These are phyloP conservation scores for Panagrolaimus sp. DNA, from an alignment of 1,140 invertebrate genomes.

Conservation along the genomic window DNA sequence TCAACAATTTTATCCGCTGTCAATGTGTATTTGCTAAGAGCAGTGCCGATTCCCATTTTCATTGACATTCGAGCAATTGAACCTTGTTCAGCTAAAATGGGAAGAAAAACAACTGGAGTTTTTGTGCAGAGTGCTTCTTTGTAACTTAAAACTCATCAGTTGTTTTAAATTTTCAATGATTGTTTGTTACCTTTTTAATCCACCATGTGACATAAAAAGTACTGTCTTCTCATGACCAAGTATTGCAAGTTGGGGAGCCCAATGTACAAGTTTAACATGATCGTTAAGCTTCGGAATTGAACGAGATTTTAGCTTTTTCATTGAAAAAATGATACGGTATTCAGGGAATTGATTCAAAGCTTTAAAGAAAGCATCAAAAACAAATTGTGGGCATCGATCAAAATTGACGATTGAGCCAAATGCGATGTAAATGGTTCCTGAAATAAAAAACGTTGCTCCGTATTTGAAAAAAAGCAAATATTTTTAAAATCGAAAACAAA, in stretches of 20 bases:
- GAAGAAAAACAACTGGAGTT: slow-evolving; percentile 11
- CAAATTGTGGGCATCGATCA: background rate
- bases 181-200: slow-evolving; percentile 9
- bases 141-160: background rate
- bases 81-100: slow-evolving; percentile 14
- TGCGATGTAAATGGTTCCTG: slow-evolving; percentile 24
- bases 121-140: slow-evolving; percentile 16
- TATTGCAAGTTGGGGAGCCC: slow-evolving; percentile 15
- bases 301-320: background rate
- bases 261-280: slow-evolving; percentile 10
- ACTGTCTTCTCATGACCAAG: slow-evolving; percentile 10
- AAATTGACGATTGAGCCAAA: slow-evolving; percentile 9
- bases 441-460: background rate
- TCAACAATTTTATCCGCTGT: background rate
- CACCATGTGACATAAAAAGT: slow-evolving; percentile 7
- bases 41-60: slow-evolving; percentile 1
- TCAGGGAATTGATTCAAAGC: slow-evolving; percentile 11
- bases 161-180: slow-evolving; percentile 7
- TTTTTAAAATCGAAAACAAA: background rate
- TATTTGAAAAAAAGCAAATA: background rate
- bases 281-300: background rate
- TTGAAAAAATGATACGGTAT: slow-evolving; percentile 10
- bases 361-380: slow-evolving; percentile 14
- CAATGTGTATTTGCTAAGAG: background rate
- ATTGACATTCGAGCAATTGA: background rate